A percentile compares a stretch with the other conserved stretches of the same genome.
Evolutionary conservation across 2,888 invertebrate genomes (phyloP).

Genomic region (Hirtodrosophila alboralis): DNA sequence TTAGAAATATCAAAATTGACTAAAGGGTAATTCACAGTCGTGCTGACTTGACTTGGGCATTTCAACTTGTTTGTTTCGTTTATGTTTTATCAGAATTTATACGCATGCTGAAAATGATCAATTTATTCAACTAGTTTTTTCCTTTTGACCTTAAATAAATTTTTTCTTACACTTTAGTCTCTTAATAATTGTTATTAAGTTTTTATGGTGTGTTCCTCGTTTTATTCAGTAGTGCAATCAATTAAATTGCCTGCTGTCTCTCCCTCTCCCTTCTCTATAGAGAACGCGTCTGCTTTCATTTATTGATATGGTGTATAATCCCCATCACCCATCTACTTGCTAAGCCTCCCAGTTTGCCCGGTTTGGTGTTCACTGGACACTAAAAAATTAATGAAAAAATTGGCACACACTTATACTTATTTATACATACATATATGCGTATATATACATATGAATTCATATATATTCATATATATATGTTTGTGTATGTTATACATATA

Average conservation of each 20-base stretch:
- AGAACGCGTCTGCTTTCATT: slow-evolving; percentile 12
- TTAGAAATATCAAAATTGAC: too few species aligned
- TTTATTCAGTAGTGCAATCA: slow-evolving; percentile 50
- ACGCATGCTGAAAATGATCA: slow-evolving; percentile 17
- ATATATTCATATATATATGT: slow-evolving; percentile 8
- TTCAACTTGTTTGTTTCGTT: too few species aligned
- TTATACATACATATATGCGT: slow-evolving; percentile 6
- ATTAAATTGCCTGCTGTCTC: slow-evolving; percentile 51
- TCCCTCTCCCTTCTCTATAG: slow-evolving; percentile 4
- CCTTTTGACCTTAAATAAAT: too few species aligned
- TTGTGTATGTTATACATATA: slow-evolving; percentile 50
- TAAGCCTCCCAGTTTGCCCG: slow-evolving; percentile 1
- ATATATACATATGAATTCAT: slow-evolving; percentile 1
- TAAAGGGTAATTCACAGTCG: too few species aligned
- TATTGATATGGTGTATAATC: slow-evolving; percentile 46
- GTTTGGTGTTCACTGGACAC: slow-evolving; percentile 37
- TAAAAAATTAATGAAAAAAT: slow-evolving; percentile 78
- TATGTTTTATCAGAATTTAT: too few species aligned
- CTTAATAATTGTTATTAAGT: slow-evolving; percentile 12
- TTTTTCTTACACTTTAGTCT: background rate
- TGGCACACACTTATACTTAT: slow-evolving; percentile 26
- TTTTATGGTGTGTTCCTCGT: slow-evolving; percentile 7
- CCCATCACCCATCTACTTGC: slow-evolving; percentile 7
- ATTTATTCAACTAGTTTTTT: slow-evolving; percentile 3
- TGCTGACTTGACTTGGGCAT: too few species aligned